These are phyloP conservation scores for Chironomus striatipennis DNA, from an alignment of 1,140 invertebrate species.

Conservation along the genomic window DNA sequence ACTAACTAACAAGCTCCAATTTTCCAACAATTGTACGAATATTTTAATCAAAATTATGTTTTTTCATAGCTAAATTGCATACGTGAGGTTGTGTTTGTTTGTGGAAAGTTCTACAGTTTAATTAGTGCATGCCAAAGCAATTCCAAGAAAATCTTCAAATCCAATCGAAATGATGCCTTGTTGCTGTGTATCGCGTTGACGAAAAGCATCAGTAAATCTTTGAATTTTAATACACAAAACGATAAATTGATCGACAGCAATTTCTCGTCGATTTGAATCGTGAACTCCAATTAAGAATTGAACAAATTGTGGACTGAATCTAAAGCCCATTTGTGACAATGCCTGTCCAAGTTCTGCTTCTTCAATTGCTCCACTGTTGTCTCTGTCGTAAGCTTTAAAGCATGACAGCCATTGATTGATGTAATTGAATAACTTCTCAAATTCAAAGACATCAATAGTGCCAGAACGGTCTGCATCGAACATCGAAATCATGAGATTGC, in stretches of 20 bases:
- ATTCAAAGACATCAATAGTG: constrained; percentile 81
- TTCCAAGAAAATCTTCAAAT: constrained; percentile 77
- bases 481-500: constrained; percentile 87
- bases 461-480: constrained; percentile 78
- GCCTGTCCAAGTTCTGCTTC: constrained; percentile 69
- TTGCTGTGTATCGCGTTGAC: constrained; percentile 59
- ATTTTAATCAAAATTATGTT: too few relatives aligned
- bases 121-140: constrained; percentile 62
- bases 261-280: constrained; percentile 50
- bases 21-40: too few relatives aligned
- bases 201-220: constrained; percentile 75
- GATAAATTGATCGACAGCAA: constrained; percentile 82
- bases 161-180: constrained; percentile 66
- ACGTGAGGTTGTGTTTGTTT: too few relatives aligned
- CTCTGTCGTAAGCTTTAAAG: constrained; percentile 72
- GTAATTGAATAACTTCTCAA: constrained; percentile 79
- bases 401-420: constrained; percentile 80
- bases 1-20: too few relatives aligned
- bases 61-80: too few relatives aligned
- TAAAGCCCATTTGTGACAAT: constrained; percentile 80
- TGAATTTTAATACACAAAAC: constrained; percentile 80
- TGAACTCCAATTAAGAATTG: constrained; percentile 61
- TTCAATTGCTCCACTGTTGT: constrained; percentile 76
- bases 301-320: constrained; percentile 69
- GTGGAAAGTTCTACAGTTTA: constrained; percentile 33